Conservation (phyloP, 1,140 invertebrate species). For the Drosophila miranda region DNA sequence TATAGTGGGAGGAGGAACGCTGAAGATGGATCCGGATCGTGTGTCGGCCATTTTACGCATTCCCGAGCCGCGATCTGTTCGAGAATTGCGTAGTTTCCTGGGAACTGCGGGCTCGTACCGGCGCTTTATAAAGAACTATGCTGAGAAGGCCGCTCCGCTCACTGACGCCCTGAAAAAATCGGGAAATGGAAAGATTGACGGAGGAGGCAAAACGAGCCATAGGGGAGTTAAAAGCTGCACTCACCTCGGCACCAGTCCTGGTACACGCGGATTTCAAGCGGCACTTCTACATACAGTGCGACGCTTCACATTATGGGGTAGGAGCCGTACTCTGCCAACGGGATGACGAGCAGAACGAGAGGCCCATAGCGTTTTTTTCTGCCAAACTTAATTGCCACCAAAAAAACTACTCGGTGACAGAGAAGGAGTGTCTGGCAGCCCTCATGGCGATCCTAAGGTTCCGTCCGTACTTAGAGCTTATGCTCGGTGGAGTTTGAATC, state of each 20-base stretch:
- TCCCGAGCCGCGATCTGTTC: neutral
- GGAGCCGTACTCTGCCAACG: neutral
- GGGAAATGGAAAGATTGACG: too few species aligned
- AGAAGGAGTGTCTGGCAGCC: too few species aligned
- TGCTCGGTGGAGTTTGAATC: neutral
- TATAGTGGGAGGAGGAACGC: too few species aligned
- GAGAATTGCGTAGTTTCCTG: neutral
- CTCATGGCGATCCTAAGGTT: neutral
- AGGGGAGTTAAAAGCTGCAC: too few species aligned
- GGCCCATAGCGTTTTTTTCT: too few species aligned
- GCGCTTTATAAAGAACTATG: neutral
- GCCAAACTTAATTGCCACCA: too few species aligned
- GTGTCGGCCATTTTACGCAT: neutral
- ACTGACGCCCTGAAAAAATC: too few species aligned
- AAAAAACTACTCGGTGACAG: neutral
- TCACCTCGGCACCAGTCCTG: too few species aligned
- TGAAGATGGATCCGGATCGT: too few species aligned
- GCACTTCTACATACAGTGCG: constrained; percentile 1
- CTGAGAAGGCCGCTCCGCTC: too few species aligned
- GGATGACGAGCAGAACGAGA: too few species aligned
- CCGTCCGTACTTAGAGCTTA: neutral
- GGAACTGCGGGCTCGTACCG: neutral
- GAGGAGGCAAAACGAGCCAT: too few species aligned
- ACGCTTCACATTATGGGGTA: neutral
- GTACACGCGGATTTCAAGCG: neutral